Conservation (phyloP, 2,888 invertebrate genomes). For the Proisotoma minuta region DNA sequence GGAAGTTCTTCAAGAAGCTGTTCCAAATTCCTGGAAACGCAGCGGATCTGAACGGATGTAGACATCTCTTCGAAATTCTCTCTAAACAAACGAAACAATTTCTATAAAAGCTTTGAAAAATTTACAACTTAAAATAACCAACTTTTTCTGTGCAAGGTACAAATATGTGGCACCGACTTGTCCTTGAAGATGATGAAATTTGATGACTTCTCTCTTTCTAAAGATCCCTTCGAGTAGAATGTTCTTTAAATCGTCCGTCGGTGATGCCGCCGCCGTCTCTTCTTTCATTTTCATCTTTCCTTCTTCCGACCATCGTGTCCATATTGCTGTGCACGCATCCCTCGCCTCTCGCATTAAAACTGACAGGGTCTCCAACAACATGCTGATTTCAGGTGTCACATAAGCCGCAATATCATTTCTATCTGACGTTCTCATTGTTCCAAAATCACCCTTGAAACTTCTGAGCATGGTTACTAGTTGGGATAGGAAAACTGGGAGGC, state of each 20-base stretch:
- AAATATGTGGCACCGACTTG: constrained; percentile 56
- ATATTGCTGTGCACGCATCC: constrained; percentile 45
- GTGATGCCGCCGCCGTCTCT: not conserved
- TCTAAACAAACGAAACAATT: constrained; percentile 50
- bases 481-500: constrained; percentile 62
- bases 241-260: constrained; percentile 4
- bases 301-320: constrained; percentile 36
- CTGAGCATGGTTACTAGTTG: constrained; percentile 61
- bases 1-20: constrained; percentile 63
- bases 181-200: constrained; percentile 57
- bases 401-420: constrained; percentile 61
- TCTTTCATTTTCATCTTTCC: not conserved
- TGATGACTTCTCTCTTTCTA: constrained; percentile 57
- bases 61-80: constrained; percentile 61
- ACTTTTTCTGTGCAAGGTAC: constrained; percentile 59
- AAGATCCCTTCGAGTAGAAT: constrained; percentile 50
- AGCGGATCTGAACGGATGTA: constrained; percentile 58
- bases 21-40: constrained; percentile 60
- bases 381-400: constrained; percentile 65
- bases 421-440: constrained; percentile 58
- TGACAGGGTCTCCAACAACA: constrained; percentile 59
- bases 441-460: constrained; percentile 59
- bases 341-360: constrained; percentile 57
- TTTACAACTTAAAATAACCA: constrained; percentile 47
- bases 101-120: not conserved